phyloP scores from a whole-genome alignment of 2,888 invertebrate genomes.

The Nysson spinosus region DNA sequence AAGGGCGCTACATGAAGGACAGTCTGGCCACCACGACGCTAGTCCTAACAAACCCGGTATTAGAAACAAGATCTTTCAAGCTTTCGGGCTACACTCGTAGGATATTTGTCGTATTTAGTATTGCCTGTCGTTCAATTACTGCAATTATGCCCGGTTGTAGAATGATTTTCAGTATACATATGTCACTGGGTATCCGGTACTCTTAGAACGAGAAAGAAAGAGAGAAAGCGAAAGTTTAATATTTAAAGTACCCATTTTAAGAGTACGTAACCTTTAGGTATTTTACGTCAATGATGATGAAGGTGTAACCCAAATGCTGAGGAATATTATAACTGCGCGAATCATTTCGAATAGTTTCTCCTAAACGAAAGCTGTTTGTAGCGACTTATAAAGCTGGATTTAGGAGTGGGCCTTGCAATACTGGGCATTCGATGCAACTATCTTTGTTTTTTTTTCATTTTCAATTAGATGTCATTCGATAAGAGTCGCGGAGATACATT shows the following conservation, averaged over 20 bases:
- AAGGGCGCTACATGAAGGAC: slow-evolving; percentile 83
- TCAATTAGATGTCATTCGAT: slow-evolving; percentile 24
- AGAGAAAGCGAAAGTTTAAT: slow-evolving; percentile 4
- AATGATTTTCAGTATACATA: slow-evolving; percentile 19
- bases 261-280: slow-evolving; percentile 23
- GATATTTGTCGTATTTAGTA: slow-evolving; percentile 50
- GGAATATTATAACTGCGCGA: slow-evolving; percentile 8
- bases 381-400: slow-evolving; percentile 20
- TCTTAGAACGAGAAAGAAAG: slow-evolving; percentile 13
- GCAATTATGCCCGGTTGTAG: slow-evolving; percentile 29
- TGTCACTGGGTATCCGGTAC: slow-evolving; percentile 22
- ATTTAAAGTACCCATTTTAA: slow-evolving; percentile 2
- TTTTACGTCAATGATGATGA: slow-evolving; percentile 20
- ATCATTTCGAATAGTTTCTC: slow-evolving; percentile 15
- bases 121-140: slow-evolving; percentile 45
- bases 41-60: slow-evolving; percentile 85
- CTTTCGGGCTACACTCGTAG: slow-evolving; percentile 86
- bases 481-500: neutral
- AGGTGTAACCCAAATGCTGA: slow-evolving; percentile 25
- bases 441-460: no score
- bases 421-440: slow-evolving; percentile 40
- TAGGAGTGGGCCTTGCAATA: slow-evolving; percentile 31
- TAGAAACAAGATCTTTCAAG: slow-evolving; percentile 92
- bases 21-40: slow-evolving; percentile 74
- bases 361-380: slow-evolving; percentile 29